Conservation (phyloP, 2,888 invertebrate genomes). For the Stenurella melanura region DNA sequence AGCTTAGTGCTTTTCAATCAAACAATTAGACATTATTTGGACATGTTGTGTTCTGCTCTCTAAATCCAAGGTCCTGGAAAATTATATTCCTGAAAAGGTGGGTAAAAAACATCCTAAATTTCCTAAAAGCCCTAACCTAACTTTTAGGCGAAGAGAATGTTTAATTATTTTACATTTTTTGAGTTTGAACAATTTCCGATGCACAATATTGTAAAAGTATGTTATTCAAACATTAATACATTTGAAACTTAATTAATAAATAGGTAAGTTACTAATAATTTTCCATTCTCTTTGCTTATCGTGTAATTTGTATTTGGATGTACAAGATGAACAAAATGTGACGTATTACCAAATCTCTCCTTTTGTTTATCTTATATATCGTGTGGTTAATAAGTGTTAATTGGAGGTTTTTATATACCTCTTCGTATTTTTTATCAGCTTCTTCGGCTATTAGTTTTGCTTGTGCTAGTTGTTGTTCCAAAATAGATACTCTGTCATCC, state of each 20-base stretch:
- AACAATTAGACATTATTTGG: background rate
- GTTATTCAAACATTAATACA: background rate
- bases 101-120: conserved; percentile 50
- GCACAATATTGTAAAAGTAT: too few species aligned
- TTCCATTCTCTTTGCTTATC: background rate
- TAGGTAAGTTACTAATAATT: background rate
- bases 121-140: conserved; percentile 34
- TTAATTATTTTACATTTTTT: background rate
- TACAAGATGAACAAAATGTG: background rate
- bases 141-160: background rate
- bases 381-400: conserved; percentile 30
- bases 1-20: background rate
- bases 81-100: background rate
- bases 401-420: conserved; percentile 79
- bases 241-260: background rate
- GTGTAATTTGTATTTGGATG: conserved; percentile 2
- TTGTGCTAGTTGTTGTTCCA: conserved; percentile 99
- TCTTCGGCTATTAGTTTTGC: conserved; percentile 98
- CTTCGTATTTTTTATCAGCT: conserved; percentile 99
- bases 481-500: conserved; percentile 99
- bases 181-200: background rate
- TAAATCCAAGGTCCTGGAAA: conserved; percentile 6
- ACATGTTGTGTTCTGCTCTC: background rate
- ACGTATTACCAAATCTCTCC: background rate
- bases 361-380: conserved; percentile 19